Evolutionary conservation across 2,113 vertebrate genomes (phyloP), one percentile per base, ranked within the genome.

Genomic region (Syngnathus floridae): DNA sequence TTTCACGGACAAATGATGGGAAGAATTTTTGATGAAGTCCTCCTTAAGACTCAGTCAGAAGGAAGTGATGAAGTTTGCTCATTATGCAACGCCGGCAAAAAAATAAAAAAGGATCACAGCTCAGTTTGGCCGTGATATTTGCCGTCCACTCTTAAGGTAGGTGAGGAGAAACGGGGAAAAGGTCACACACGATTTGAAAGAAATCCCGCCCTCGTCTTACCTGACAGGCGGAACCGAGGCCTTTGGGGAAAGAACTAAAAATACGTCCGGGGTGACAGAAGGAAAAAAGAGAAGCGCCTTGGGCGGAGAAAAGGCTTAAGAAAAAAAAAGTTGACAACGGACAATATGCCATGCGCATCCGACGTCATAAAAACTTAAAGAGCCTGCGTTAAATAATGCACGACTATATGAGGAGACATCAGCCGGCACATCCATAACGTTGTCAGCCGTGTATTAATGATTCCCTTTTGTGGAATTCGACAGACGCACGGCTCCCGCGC

Each of bases 341-440:
- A 80, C 82, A 67, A 84, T 71, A 71, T 71, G 66, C 41, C 7
- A 38, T 12, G 36, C 74, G 73, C 71, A 66, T 82, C 73, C 55
- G 66, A 73, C 77, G 78, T 72, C 54, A 85, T 86, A 72, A 88
- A 86, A 88, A 80, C 70, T 87, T 83, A 84, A 85, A 84, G 79
- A 71, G 56, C 26, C 55, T 14, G 26, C 45, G 51, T 60, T 88
- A 63, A 84, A 88, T 87, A 84, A 88, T 88, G 76, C 59, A 86
- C 78, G 82, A 83, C 69, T 78, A 76, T 84, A 83, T 78, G 85
- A 71, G 67, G 77, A 82, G 82, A 81, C 84, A 76, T 87, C 82
- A 83, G 82, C 75, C 75, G 5, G 81, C 85, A 79, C 81, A 76
- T 81, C 85, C 78, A 81, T 84, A 79, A 84, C 76, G 79, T 81